These are phyloP conservation scores for Lytechinus variegatus DNA, from an alignment of 35 echinoderm and acorn worm species.

Conservation along the genomic window DNA sequence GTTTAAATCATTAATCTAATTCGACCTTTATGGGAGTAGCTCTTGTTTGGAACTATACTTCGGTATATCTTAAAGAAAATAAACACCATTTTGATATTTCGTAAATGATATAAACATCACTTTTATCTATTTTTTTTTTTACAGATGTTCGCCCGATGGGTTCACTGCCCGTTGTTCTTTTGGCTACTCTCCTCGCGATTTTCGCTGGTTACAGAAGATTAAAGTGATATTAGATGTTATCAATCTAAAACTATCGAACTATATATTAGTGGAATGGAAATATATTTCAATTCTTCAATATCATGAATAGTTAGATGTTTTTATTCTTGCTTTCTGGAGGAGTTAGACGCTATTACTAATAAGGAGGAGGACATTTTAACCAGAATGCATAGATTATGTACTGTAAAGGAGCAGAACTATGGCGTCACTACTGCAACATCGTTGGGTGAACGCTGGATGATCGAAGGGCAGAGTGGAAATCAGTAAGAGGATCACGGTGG, in stretches of 20 bases:
- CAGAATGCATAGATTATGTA: not conserved
- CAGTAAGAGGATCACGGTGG: no score
- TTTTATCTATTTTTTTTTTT: not conserved
- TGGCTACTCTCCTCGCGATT: constrained; percentile 28
- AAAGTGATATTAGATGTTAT: not conserved
- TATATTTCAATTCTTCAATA: not conserved
- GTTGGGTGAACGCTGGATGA: not conserved
- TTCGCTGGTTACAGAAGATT: constrained; percentile 27
- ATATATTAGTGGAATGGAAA: not conserved
- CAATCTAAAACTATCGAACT: not conserved
- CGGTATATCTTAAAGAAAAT: no score
- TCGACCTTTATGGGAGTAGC: no score
- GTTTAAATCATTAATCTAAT: no score
- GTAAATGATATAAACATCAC: no score
- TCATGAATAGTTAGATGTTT: no score
- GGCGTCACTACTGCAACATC: not conserved
- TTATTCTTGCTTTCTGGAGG: no score
- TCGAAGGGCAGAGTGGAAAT: not conserved
- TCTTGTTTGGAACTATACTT: no score
- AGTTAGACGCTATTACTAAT: no score
- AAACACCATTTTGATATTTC: no score
- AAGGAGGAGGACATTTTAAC: no score
- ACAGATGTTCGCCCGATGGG: constrained; percentile 13
- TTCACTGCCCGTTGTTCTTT: not conserved
- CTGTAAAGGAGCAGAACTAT: not conserved